Conservation (phyloP, 2,113 vertebrate species). For the Chaetorhynchus papuensis region DNA sequence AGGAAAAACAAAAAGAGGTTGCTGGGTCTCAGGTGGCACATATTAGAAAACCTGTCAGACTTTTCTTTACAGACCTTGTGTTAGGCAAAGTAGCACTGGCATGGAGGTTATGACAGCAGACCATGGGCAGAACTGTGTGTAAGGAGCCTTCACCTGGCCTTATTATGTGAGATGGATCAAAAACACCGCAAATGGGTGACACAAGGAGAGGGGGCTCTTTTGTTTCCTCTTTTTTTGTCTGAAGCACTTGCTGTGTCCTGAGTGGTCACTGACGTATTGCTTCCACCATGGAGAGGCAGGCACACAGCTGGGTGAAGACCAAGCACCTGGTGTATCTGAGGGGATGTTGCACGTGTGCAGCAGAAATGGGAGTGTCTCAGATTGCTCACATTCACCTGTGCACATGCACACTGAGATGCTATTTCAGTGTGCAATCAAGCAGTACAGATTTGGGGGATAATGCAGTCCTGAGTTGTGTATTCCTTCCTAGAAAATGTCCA, state of each 20-base stretch:
- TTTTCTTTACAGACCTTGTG: not conserved
- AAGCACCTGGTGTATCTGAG: not conserved
- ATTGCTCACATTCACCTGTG: fast-evolving
- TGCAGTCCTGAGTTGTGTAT: not conserved
- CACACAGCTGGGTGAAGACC: not conserved
- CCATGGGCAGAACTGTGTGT: not conserved
- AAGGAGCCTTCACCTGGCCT: not conserved
- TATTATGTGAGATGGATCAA: not conserved
- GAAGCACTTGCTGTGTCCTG: not conserved
- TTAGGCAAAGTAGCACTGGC: not conserved
- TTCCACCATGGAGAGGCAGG: not conserved
- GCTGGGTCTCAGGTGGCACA: not conserved
- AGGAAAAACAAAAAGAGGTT: not conserved
- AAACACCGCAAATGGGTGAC: not conserved
- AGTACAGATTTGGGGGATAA: not conserved
- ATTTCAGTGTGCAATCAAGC: not conserved
- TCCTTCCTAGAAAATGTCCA: not conserved
- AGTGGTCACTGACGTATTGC: fast-evolving
- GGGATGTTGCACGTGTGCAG: not conserved
- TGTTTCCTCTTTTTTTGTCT: not conserved
- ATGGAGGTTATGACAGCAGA: not conserved
- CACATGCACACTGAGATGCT: fast-evolving
- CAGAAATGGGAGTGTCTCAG: not conserved
- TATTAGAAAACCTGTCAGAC: not conserved
- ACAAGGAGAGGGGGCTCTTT: not conserved